Base-by-base conservation (phyloP, 2,888 invertebrate genomes). In the Pegoplata infirma region DNA sequence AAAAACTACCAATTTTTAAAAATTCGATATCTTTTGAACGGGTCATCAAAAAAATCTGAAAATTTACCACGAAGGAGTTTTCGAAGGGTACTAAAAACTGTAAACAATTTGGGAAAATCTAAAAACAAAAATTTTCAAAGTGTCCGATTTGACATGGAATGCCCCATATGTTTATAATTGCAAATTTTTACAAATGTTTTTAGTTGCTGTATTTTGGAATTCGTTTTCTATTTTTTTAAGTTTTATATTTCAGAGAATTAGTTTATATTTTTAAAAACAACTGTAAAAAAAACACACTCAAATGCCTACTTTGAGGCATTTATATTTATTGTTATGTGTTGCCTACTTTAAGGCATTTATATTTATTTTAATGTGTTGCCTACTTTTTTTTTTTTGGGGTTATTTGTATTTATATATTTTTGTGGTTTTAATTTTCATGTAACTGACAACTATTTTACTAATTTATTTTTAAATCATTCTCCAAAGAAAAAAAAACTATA, bases 121-220 rank as follows among this genome's bases (percentile, higher is more conserved):
- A n/a, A n/a, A n/a, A n/a, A n/a, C n/a, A n/a, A n/a, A n/a, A n/a
- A n/a, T n/a, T n/a, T n/a, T n/a, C n/a, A n/a, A n/a, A n/a, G n/a
- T n/a, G n/a, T n/a, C n/a, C n/a, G n/a, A n/a, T n/a, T n/a, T n/a
- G n/a, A n/a, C n/a, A n/a, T n/a, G n/a, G n/a, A n/a, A n/a, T n/a
- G n/a, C n/a, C n/a, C n/a, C n/a, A n/a, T n/a, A 17, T 61, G 28
- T 28, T 46, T 46, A 61, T 61, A 61, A 61, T 46, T 59, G 44
- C 44, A 40, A 59, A 14, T 61, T 1, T 28, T 40, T n/a, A 6
- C 25, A 25, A 6, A 5, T 25, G 3, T n/a, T 40, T 36, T 16
- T 25, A 4, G n/a, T 19, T 23, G 8, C 23, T 40, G 7, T 44
- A n/a, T 12, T 49, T 23, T n/a, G n/a, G n/a, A n/a, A n/a, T n/a